Evolutionary conservation across 2,113 vertebrate genomes (phyloP).

Genomic region (Rynchops niger): DNA sequence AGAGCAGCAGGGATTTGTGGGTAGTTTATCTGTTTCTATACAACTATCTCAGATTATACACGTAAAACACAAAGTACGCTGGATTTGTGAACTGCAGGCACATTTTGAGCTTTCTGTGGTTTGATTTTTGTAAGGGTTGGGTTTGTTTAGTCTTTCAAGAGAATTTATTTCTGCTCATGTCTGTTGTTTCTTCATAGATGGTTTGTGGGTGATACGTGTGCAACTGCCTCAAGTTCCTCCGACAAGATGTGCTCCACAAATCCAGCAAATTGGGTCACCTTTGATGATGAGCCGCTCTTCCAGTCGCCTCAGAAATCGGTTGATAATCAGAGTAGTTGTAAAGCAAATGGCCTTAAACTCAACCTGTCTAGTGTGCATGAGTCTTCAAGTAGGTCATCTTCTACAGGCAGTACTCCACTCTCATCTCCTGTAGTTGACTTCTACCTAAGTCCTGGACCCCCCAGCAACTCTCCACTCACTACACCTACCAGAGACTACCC

Average conservation of each 20-base stretch:
- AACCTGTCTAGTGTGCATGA: conserved; percentile 80
- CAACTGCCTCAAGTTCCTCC: background rate
- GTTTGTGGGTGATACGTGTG: background rate
- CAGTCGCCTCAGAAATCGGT: conserved; percentile 79
- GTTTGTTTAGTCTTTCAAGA: background rate
- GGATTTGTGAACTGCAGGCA: background rate
- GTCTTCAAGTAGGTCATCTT: conserved; percentile 77
- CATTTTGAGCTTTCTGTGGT: background rate
- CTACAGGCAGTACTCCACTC: conserved; percentile 76
- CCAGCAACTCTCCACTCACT: conserved; percentile 87
- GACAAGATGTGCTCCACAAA: conserved; percentile 89
- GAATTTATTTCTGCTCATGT: background rate
- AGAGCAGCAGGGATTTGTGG: background rate
- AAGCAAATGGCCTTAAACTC: conserved; percentile 90
- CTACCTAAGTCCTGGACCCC: conserved; percentile 83
- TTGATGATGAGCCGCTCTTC: conserved; percentile 87
- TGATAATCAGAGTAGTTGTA: conserved; percentile 75
- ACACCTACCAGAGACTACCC: conserved; percentile 86
- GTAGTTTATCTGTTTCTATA: background rate
- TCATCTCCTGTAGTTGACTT: conserved; percentile 85
- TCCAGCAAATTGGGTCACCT: conserved; percentile 94
- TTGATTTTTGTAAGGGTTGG: background rate
- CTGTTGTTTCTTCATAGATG: conserved; percentile 58
- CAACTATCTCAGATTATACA: background rate
- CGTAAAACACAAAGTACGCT: background rate